These are phyloP conservation scores for Aurelia sp. DNA, from an alignment of 30 jellyfish, hydroid and myxozoan genomes.

Conservation along the genomic window DNA sequence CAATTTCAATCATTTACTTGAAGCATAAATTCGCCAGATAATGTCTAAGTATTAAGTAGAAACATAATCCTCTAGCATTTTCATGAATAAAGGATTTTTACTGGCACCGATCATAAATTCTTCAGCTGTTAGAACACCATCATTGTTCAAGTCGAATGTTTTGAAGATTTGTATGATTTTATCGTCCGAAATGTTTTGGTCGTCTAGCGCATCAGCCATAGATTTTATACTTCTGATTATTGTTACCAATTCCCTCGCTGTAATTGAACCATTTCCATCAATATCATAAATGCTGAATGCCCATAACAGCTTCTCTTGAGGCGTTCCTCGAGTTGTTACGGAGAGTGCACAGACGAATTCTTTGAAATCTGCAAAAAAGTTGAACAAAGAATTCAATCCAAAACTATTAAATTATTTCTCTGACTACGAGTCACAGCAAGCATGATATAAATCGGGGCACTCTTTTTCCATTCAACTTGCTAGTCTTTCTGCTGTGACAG, in stretches of 20 bases:
- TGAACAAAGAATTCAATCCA: too few species aligned
- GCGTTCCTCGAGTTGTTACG: conserved; percentile 83
- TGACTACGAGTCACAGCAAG: too few species aligned
- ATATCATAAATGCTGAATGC: conserved; percentile 89
- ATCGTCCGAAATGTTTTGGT: conserved; percentile 65
- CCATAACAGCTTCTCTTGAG: conserved; percentile 88
- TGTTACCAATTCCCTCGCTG: conserved; percentile 71
- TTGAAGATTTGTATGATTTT: conserved; percentile 62
- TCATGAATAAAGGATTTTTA: conserved; percentile 75
- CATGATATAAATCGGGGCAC: too few species aligned
- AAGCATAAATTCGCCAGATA: neutral
- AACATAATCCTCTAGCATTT: conserved; percentile 80
- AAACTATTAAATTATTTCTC: too few species aligned
- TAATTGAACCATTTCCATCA: conserved; percentile 90
- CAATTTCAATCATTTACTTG: neutral
- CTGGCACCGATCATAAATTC: conserved; percentile 84
- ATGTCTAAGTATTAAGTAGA: conserved; percentile 19
- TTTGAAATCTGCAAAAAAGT: conserved; percentile 65
- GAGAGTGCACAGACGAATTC: conserved; percentile 90
- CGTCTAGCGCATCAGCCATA: conserved; percentile 78
- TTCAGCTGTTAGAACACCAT: conserved; percentile 84
- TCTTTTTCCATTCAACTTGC: too few species aligned
- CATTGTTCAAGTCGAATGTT: conserved; percentile 72
- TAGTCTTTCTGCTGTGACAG: too few species aligned
- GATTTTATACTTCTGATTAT: conserved; percentile 68